A percentile compares a stretch with the other conserved stretches of the same genome.
phyloP scores from a whole-genome alignment of 2,113 vertebrate genomes.

The Cyprinodon tularosa region DNA sequence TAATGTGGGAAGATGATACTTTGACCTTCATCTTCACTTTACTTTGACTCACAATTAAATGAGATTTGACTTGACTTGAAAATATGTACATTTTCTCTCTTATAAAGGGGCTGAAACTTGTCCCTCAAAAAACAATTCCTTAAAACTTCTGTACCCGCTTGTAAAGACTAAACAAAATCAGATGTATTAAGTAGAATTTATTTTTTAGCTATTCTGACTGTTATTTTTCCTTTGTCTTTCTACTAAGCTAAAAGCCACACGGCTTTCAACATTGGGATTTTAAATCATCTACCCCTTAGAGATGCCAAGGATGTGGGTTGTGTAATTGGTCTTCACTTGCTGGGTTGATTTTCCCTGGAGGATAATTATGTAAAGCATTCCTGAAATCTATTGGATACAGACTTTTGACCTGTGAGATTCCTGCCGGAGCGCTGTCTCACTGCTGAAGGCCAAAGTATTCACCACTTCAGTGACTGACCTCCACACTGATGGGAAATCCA shows the following conservation, averaged over 20 bases:
- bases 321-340: conserved; percentile 3
- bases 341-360: conserved; percentile 15
- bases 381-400: conserved; percentile 28
- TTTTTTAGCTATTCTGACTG: neutral
- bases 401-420: conserved; percentile 25
- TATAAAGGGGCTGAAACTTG: too few relatives aligned
- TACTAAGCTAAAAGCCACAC: conserved; percentile 15
- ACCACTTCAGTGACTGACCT: conserved; percentile 22
- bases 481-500: conserved; percentile 32
- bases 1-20: neutral
- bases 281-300: neutral
- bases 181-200: neutral
- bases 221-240: conserved; percentile 4
- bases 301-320: neutral
- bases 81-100: too few relatives aligned
- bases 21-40: too few relatives aligned
- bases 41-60: neutral
- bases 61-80: neutral
- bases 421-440: conserved; percentile 39
- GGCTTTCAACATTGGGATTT: neutral
- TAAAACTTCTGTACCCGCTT: neutral
- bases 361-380: conserved; percentile 22
- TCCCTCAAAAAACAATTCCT: neutral
- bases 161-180: conserved; percentile 1
- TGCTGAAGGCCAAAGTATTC: conserved; percentile 54